Evolutionary conservation across 2,797 vertebrate genomes (phyloP).

Genomic region (Triplophysa bombifrons): DNA sequence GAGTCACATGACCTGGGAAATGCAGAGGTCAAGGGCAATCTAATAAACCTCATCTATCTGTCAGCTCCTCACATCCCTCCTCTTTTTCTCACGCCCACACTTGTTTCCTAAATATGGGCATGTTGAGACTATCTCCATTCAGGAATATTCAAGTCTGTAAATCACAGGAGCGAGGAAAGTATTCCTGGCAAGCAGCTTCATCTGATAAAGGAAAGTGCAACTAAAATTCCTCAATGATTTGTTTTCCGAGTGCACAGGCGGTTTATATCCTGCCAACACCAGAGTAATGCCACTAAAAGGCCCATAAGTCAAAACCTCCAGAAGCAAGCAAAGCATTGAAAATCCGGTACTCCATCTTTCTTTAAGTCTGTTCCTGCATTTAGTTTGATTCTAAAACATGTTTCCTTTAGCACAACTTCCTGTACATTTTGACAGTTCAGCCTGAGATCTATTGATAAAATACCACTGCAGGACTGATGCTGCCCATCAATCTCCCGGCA

Average conservation of each 20-base stretch:
- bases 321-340: slow-evolving; percentile 43
- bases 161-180: slow-evolving; percentile 54
- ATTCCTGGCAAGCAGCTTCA: slow-evolving; percentile 60
- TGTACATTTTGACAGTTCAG: slow-evolving; percentile 34
- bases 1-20: slow-evolving; percentile 58
- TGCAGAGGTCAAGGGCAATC: slow-evolving; percentile 65
- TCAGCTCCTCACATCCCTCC: slow-evolving; percentile 47
- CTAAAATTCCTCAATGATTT: slow-evolving; percentile 57
- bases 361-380: slow-evolving; percentile 54
- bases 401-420: slow-evolving; percentile 30
- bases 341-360: slow-evolving; percentile 49
- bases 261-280: slow-evolving; percentile 54
- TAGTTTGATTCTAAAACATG: slow-evolving; percentile 46
- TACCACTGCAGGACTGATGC: slow-evolving; percentile 37
- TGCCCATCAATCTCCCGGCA: slow-evolving; percentile 51
- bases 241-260: slow-evolving; percentile 51
- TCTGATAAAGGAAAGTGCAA: slow-evolving; percentile 65
- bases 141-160: slow-evolving; percentile 53
- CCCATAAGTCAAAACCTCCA: slow-evolving; percentile 36
- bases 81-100: slow-evolving; percentile 62
- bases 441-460: slow-evolving; percentile 49
- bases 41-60: slow-evolving; percentile 65
- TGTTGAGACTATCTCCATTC: slow-evolving; percentile 71
- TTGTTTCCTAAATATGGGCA: slow-evolving; percentile 71
- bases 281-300: slow-evolving; percentile 40